A percentile compares a stretch with the other conserved stretches of the same genome.
Evolutionary conservation across 2,797 vertebrate genomes (phyloP).

Genomic region (Melanotaenia pygmaea): DNA sequence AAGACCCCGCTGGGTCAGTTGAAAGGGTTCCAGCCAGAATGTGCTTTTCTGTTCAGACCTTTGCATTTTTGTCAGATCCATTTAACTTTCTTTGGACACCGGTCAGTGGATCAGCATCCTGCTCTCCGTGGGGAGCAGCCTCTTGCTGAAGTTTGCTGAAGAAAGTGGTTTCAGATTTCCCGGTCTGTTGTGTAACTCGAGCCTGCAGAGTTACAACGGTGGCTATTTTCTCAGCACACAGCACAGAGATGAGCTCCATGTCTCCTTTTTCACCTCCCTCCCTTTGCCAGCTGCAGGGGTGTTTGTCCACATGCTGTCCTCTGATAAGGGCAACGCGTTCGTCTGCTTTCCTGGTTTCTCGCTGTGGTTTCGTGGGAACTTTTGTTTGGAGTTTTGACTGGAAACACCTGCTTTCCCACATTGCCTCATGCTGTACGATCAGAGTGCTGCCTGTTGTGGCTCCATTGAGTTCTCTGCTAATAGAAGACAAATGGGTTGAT

Average conservation of each 20-base stretch:
- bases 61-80: constrained; percentile 25
- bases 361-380: constrained; percentile 9
- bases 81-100: constrained; percentile 6
- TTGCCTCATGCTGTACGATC: background rate
- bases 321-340: constrained; percentile 40
- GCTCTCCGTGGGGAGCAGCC: background rate
- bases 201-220: background rate
- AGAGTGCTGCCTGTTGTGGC: background rate
- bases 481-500: constrained; percentile 27
- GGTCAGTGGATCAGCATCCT: constrained; percentile 9
- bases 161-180: constrained; percentile 21
- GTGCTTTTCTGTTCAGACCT: constrained; percentile 11
- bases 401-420: constrained; percentile 6
- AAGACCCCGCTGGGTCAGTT: constrained; percentile 7
- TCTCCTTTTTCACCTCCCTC: constrained; percentile 68
- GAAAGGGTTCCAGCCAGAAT: background rate
- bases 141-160: constrained; percentile 5
- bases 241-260: constrained; percentile 68
- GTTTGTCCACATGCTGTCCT: constrained; percentile 44
- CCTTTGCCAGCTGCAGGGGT: constrained; percentile 61
- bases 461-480: constrained; percentile 11
- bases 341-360: constrained; percentile 37
- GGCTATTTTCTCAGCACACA: constrained; percentile 61
- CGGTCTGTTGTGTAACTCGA: constrained; percentile 17
- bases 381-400: constrained; percentile 9